Evolutionary conservation across 2,797 vertebrate species (phyloP).

Genomic region (Eulemur albifrons): DNA sequence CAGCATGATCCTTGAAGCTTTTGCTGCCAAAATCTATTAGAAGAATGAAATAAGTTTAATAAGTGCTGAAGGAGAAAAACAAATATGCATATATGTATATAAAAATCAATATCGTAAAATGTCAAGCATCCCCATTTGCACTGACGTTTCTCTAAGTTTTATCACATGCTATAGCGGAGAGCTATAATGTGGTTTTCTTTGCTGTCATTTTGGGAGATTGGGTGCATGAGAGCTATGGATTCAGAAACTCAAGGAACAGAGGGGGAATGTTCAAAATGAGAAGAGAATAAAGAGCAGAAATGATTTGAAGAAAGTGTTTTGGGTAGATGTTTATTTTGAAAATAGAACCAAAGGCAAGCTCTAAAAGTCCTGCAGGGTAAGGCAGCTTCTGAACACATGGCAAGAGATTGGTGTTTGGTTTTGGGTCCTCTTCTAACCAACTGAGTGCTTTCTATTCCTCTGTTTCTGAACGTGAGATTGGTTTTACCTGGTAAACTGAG

Average conservation of each 20-base stretch:
- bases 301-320: not conserved
- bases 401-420: not conserved
- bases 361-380: not conserved
- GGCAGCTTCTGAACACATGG: not conserved
- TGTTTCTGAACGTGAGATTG: not conserved
- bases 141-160: constrained; percentile 31
- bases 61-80: not conserved
- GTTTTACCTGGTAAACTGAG: not conserved
- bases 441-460: not conserved
- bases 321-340: not conserved
- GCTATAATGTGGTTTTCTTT: constrained; percentile 24
- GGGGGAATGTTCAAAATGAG: not conserved
- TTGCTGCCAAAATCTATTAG: not conserved
- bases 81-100: not conserved
- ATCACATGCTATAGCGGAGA: not conserved
- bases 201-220: constrained; percentile 9
- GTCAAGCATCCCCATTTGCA: constrained; percentile 6
- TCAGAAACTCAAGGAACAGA: not conserved
- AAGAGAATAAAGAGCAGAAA: not conserved
- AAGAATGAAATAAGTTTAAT: constrained; percentile 40
- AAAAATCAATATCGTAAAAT: constrained; percentile 36
- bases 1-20: not conserved
- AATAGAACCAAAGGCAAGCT: not conserved
- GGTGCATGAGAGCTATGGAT: not conserved
- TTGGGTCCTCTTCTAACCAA: not conserved